Percentiles rank a stretch among this genome's conserved stretches.
Conservation (phyloP, 2,888 invertebrate genomes). For the Pollenia amentaria region DNA sequence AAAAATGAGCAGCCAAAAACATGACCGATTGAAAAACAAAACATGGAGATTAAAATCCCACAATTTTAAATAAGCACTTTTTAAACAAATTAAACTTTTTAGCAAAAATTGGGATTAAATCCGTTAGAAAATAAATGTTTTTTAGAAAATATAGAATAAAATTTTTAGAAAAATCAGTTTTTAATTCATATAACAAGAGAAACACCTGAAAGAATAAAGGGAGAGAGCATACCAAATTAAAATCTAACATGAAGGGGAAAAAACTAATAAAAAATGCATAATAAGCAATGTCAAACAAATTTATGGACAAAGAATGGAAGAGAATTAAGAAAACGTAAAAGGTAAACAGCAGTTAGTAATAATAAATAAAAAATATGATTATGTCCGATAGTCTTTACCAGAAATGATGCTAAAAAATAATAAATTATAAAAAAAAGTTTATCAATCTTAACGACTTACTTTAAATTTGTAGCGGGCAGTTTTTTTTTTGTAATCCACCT, state of each 20-base stretch:
- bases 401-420: slow-evolving; percentile 40
- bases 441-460: slow-evolving; percentile 52
- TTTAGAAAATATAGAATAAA: not conserved
- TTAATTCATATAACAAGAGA: not conserved
- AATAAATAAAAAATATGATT: slow-evolving; percentile 27
- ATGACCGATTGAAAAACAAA: not conserved
- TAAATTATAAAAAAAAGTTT: slow-evolving; percentile 23
- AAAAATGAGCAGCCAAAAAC: not conserved
- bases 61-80: slow-evolving; percentile 5
- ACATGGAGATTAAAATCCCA: not conserved
- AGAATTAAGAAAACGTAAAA: slow-evolving; percentile 37
- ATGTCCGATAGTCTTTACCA: not conserved
- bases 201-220: not conserved
- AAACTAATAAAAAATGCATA: slow-evolving; percentile 41
- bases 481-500: slow-evolving; percentile 33
- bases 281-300: slow-evolving; percentile 65
- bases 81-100: not conserved
- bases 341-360: slow-evolving; percentile 61
- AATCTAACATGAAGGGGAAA: slow-evolving; percentile 12
- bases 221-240: slow-evolving; percentile 2
- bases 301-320: slow-evolving; percentile 38
- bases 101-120: not conserved
- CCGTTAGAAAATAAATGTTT: not conserved
- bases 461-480: slow-evolving; percentile 49
- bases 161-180: too few species aligned